A percentile compares a stretch with the other conserved stretches of the same genome.
Conservation (phyloP, 1,140 invertebrate genomes). For the Geopemphigus sp. region DNA sequence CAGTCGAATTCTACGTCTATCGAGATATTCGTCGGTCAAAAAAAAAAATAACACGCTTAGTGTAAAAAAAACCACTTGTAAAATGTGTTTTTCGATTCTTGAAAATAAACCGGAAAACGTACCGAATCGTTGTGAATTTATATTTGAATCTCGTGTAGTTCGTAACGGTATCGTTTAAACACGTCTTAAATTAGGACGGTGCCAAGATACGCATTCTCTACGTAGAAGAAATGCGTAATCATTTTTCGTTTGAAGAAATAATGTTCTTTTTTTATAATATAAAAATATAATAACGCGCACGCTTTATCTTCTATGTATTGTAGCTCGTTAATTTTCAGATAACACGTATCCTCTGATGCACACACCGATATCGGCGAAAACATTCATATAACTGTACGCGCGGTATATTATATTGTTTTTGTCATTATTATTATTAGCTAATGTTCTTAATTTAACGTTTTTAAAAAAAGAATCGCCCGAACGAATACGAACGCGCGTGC, state of each 20-base stretch:
- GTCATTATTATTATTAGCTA: slow-evolving; percentile 6
- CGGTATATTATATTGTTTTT: neutral
- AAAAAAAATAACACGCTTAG: neutral
- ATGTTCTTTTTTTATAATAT: neutral
- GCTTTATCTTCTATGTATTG: slow-evolving; percentile 3
- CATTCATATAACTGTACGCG: slow-evolving; percentile 2
- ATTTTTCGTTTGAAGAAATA: slow-evolving; percentile 15
- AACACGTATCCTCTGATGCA: slow-evolving; percentile 6
- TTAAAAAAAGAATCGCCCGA: slow-evolving; percentile 4
- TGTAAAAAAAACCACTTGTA: slow-evolving; percentile 28
- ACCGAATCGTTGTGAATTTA: slow-evolving; percentile 47
- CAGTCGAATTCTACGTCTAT: neutral
- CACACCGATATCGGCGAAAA: slow-evolving; percentile 6
- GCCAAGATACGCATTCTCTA: slow-evolving; percentile 20
- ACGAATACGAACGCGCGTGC: neutral
- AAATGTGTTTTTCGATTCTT: slow-evolving; percentile 23
- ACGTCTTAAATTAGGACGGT: slow-evolving; percentile 30
- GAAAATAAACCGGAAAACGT: slow-evolving; percentile 47
- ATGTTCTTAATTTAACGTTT: slow-evolving; percentile 12
- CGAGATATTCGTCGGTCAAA: neutral
- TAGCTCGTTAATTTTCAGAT: slow-evolving; percentile 1
- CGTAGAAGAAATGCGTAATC: neutral
- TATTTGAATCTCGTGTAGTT: neutral
- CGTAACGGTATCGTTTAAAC: slow-evolving; percentile 25
- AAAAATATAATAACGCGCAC: too few relatives aligned